phyloP scores from a whole-genome alignment of 2,797 vertebrate species.

The Bradypus variegatus region DNA sequence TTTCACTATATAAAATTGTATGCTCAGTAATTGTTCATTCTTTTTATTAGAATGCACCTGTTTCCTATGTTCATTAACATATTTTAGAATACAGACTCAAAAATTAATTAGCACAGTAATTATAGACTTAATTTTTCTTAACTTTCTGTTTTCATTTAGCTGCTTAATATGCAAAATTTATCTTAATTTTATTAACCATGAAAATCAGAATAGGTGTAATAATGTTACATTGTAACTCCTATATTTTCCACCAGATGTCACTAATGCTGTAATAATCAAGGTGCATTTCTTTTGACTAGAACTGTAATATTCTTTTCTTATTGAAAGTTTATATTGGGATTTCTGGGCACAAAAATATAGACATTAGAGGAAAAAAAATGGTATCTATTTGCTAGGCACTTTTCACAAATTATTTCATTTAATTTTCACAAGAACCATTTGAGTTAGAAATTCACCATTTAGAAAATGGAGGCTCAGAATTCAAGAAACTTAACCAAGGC shows the following conservation, averaged over 20 bases:
- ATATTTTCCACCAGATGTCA: conserved; percentile 41
- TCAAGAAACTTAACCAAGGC: too few species aligned
- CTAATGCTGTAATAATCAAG: neutral
- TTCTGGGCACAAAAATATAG: neutral
- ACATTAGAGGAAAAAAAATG: neutral
- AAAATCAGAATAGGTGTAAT: neutral
- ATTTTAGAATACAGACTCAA: neutral
- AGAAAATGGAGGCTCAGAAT: too few species aligned
- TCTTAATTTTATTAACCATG: neutral
- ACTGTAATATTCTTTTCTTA: neutral
- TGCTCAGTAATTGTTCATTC: neutral
- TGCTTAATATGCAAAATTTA: neutral
- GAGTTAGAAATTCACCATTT: too few species aligned
- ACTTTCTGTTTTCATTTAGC: neutral
- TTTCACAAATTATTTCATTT: neutral
- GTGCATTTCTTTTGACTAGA: neutral
- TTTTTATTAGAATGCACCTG: neutral
- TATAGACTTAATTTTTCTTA: neutral
- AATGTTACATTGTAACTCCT: neutral
- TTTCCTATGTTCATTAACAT: neutral
- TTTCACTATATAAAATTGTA: neutral
- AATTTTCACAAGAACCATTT: neutral
- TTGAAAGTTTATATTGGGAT: neutral
- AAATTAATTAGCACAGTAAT: neutral
- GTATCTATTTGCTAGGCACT: neutral